Evolutionary conservation across 2,888 invertebrate species (phyloP), one percentile per base, ranked within the genome.

Genomic region (Hesperia comma): DNA sequence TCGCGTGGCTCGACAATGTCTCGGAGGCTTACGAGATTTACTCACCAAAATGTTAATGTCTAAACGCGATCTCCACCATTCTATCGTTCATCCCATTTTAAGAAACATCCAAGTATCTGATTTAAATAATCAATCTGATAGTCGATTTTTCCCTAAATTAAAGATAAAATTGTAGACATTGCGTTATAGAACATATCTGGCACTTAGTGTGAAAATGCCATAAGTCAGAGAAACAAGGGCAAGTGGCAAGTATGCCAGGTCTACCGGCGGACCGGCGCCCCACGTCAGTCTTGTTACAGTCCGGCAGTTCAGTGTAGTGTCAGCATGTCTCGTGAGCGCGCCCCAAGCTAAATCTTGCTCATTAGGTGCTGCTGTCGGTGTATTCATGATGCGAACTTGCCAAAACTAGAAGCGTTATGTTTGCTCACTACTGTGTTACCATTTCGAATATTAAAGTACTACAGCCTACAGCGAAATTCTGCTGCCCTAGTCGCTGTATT

Each of bases 381-480:
- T 87, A 75, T 79, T 80, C 84, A 87, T 85, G 84, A 90, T 88
- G 88, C 88, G 80, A 84, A 81, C 82, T 83, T 85, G 86, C 79
- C 78, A 79, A 66, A 80, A 82, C 88, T 90, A 90, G 80, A 91
- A 92, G 92, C 92, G 75, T 81, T 82, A 79, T 79, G 78, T 80
- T 80, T 76, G 79, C 83, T 82, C 81, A 74, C 87, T 89, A 90
- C 89, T 85, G 74, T 83, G 87, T 85, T 78, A 85, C 88, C 87
- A 83, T 84, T 87, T 84, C 43, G 19, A 62, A 69, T 70, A 64
- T 66, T 55, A 67, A 56, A 33, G 33, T 63, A 37, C n/a, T 54
- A 19, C 17, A 32, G 32, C 46, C 58, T 60, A 54, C 40, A 53
- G 61, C 49, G 46, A 15, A 58, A n/a, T n/a, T n/a, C n/a, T 26